phyloP scores from a whole-genome alignment of 2,797 vertebrate genomes.

The Harpagifer antarcticus region DNA sequence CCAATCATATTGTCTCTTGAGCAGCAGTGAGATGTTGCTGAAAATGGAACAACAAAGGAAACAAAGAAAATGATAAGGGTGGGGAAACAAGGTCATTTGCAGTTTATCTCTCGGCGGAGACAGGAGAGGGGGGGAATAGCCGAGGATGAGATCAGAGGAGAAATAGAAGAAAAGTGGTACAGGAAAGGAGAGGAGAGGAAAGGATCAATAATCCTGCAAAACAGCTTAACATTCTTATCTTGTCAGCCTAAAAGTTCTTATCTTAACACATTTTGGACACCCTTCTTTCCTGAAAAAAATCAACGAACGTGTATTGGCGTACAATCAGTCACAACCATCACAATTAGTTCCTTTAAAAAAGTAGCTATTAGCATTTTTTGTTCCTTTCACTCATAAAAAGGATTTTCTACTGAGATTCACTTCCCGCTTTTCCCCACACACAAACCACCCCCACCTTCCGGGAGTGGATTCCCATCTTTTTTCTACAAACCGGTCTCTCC shows the following conservation, averaged over 20 bases:
- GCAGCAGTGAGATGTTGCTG: conserved; percentile 64
- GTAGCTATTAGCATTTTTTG: not conserved
- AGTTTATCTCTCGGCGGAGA: conserved; percentile 76
- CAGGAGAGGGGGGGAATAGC: conserved; percentile 34
- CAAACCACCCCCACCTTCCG: conserved; percentile 42
- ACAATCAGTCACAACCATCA: not conserved
- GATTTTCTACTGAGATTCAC: conserved; percentile 30
- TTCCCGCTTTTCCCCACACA: conserved; percentile 26
- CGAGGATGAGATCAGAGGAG: conserved; percentile 57
- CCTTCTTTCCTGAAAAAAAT: not conserved
- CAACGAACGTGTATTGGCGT: not conserved
- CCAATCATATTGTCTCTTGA: conserved; percentile 61
- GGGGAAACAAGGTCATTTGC: conserved; percentile 77
- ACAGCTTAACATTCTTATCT: conserved; percentile 23
- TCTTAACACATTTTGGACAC: conserved; percentile 4
- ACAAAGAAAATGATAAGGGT: conserved; percentile 63
- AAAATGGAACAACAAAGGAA: conserved; percentile 76
- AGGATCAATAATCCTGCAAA: conserved; percentile 61
- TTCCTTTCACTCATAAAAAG: conserved; percentile 2
- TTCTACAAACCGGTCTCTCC: conserved; percentile 68
- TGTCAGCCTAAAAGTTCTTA: conserved; percentile 14
- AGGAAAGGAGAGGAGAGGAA: conserved; percentile 41
- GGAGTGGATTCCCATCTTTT: conserved; percentile 33
- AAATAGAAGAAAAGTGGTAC: conserved; percentile 25
- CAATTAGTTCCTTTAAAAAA: not conserved